Evolutionary conservation across 2,113 vertebrate genomes (phyloP).

Genomic region (Anolis carolinensis): DNA sequence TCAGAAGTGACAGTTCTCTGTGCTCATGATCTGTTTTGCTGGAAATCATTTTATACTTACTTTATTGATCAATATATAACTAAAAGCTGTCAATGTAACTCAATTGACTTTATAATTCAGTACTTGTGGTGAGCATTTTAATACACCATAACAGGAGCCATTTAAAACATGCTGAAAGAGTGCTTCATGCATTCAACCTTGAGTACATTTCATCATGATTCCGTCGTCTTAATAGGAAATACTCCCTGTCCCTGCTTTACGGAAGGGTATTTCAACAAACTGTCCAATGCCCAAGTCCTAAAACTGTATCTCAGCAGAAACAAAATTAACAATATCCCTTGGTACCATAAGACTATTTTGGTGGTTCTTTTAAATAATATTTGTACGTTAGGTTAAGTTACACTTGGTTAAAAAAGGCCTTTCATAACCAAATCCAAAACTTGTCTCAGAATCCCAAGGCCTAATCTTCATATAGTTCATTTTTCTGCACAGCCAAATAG

Average conservation of each 20-base stretch:
- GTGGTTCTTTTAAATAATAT: not conserved
- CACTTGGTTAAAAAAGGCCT: not conserved
- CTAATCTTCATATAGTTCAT: constrained; percentile 8
- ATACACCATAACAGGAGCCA: constrained; percentile 43
- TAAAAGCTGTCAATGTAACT: constrained; percentile 40
- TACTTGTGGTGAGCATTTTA: constrained; percentile 47
- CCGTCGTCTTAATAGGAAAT: not conserved
- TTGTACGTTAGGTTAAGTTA: not conserved
- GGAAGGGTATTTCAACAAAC: not conserved
- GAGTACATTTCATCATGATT: not conserved
- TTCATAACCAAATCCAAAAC: not conserved
- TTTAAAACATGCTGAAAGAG: constrained; percentile 35
- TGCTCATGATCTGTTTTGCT: constrained; percentile 13
- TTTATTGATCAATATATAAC: constrained; percentile 38
- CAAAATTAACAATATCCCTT: not conserved
- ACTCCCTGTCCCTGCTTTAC: not conserved
- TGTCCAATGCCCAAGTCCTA: not conserved
- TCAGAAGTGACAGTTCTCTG: constrained; percentile 13
- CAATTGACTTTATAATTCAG: constrained; percentile 49
- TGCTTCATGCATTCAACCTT: not conserved
- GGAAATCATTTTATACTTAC: constrained; percentile 39
- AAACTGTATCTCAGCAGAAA: not conserved
- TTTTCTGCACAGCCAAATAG: not conserved
- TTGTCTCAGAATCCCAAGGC: not conserved
- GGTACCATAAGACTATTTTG: not conserved